Percentiles rank a stretch among this genome's conserved stretches.
phyloP scores from a whole-genome alignment of 2,113 vertebrate genomes.

The Rostratula benghalensis region DNA sequence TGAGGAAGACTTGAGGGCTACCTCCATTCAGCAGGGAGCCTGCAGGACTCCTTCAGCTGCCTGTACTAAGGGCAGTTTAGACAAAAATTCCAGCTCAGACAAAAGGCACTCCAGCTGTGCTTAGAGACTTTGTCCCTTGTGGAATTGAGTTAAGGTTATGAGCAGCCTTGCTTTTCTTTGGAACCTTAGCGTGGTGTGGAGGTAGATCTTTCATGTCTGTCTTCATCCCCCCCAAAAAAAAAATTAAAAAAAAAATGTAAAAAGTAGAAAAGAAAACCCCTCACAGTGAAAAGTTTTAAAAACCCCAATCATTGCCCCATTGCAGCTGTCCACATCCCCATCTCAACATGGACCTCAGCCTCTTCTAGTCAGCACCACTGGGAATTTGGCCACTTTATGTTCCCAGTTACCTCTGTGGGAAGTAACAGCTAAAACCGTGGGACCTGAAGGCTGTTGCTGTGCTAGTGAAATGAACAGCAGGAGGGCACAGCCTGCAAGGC shows the following conservation, averaged over 20 bases:
- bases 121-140: not conserved
- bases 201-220: not conserved
- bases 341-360: not conserved
- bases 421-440: not conserved
- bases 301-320: not conserved
- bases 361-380: not conserved
- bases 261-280: not conserved
- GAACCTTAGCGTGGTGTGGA: not conserved
- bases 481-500: not conserved
- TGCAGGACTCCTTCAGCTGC: not conserved
- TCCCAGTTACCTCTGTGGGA: not conserved
- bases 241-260: no score
- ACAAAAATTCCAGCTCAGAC: not conserved
- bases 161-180: not conserved
- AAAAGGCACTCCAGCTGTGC: not conserved
- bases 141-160: not conserved
- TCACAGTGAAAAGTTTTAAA: not conserved
- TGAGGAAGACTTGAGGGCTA: rapidly evolving
- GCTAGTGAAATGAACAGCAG: not conserved
- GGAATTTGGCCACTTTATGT: not conserved
- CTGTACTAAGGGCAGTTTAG: not conserved
- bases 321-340: not conserved
- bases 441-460: not conserved
- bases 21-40: not conserved
- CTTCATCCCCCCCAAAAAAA: not conserved